These are phyloP conservation scores for Apteryx mantelli DNA, from an alignment of 2,113 vertebrate species.

Conservation along the genomic window DNA sequence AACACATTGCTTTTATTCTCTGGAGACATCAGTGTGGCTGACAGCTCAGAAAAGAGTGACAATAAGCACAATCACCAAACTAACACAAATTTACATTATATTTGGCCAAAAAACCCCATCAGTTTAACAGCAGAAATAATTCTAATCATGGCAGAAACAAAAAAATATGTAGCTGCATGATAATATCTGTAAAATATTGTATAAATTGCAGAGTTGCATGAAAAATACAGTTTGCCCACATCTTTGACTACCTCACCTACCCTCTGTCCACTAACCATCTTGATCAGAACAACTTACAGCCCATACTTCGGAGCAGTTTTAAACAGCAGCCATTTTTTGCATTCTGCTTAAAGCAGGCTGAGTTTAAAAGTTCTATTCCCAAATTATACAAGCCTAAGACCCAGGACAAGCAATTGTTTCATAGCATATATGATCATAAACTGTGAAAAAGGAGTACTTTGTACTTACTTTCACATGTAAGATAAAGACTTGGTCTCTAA, in stretches of 20 bases:
- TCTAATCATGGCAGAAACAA: not conserved
- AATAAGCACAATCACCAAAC: not conserved
- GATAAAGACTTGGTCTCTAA: not conserved
- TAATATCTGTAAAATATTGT: accelerated
- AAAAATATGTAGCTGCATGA: not conserved
- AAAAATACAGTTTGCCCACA: not conserved
- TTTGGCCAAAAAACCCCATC: not conserved
- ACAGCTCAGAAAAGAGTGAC: not conserved
- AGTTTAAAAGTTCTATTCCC: not conserved
- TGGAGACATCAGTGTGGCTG: not conserved
- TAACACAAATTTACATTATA: not conserved
- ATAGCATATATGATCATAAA: not conserved
- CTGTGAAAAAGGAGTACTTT: not conserved
- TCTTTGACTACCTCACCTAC: not conserved
- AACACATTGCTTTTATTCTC: not conserved
- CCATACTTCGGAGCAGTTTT: not conserved
- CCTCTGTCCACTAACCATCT: not conserved
- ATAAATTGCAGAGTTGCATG: not conserved
- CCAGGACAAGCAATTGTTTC: not conserved
- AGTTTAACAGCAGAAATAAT: not conserved
- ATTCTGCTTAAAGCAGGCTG: not conserved
- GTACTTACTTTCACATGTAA: not conserved
- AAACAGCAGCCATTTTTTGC: not conserved
- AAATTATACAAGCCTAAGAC: not conserved
- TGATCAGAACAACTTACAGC: not conserved